Evolutionary conservation across 2,888 invertebrate species (phyloP), one percentile per base, ranked within the genome.

Genomic region (Rotaria socialis): DNA sequence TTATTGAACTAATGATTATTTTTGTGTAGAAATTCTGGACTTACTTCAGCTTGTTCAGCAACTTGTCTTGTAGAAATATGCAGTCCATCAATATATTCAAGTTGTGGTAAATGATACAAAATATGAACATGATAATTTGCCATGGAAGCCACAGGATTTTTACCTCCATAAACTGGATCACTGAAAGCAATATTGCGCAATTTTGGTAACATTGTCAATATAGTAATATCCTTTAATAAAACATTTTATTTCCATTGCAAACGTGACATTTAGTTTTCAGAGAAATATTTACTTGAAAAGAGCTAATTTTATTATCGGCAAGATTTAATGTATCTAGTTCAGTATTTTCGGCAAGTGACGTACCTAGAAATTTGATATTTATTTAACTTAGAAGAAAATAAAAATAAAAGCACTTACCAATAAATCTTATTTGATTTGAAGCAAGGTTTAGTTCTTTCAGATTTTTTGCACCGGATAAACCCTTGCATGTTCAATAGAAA

Each of bases 81-180:
- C 75, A 89, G 89, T 10, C 89, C 89, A 88, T 91, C 91, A 24
- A 91, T 89, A 56, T 88, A 88, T 41, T 87, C 85, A 35, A 91
- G 89, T 35, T 88, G 87, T 8, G 90, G 91, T 27, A 91, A 89
- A 87, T 91, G 91, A 87, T 90, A 91, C 43, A 91, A 88, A 16
- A 91, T 88, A 88, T 90, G 90, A 1, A 90, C 90, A 60, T 90
- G 89, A 88, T 91, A 91, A 88, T 91, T 91, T 88, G 90, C 91
- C 87, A 91, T 88, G 75, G 89, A 88, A 84, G 90, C 89, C 41
- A 90, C 90, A 10, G 91, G 91, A 75, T 89, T 89, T 0, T 90
- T 89, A 1, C 88, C 86, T 35, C 67, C 67, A 86, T 90, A 91
- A 87, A 89, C 88, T 0, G 91, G 90, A 86, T 91, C 90, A 87